phyloP scores from a whole-genome alignment of 2,797 vertebrate genomes.

The Channallabes apus region DNA sequence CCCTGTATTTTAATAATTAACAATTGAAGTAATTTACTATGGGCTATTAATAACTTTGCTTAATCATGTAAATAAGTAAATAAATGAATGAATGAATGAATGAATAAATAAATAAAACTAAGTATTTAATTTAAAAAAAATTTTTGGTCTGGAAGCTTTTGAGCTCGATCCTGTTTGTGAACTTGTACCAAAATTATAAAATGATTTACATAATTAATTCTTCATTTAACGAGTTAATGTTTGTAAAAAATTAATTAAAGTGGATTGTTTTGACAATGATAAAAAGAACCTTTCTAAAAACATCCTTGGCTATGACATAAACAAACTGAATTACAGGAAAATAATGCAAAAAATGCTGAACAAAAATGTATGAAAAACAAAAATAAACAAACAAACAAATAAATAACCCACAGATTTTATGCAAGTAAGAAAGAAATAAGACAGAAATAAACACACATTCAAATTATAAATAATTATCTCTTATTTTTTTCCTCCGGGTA shows the following conservation, averaged over 20 bases:
- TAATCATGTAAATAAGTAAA: not conserved
- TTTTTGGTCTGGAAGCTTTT: not conserved
- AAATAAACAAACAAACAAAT: not conserved
- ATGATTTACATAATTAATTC: not conserved
- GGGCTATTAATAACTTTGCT: not conserved
- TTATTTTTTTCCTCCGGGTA: too few species aligned
- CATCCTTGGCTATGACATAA: not conserved
- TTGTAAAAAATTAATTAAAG: not conserved
- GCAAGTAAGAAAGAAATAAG: not conserved
- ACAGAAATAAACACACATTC: not conserved
- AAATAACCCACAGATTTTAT: too few species aligned
- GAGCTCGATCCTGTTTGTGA: not conserved
- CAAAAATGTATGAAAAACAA: not conserved
- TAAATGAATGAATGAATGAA: not conserved
- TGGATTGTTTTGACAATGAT: not conserved
- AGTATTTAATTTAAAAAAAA: not conserved
- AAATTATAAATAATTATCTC: not conserved
- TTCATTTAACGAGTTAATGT: not conserved
- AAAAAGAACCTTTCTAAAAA: not conserved
- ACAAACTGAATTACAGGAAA: not conserved
- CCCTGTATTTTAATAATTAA: not conserved
- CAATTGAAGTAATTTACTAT: too few species aligned
- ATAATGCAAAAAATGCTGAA: not conserved
- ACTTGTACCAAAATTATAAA: not conserved
- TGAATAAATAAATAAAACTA: not conserved